phyloP scores from a whole-genome alignment of 2,113 vertebrate genomes.

The Pseudopipra pipra region DNA sequence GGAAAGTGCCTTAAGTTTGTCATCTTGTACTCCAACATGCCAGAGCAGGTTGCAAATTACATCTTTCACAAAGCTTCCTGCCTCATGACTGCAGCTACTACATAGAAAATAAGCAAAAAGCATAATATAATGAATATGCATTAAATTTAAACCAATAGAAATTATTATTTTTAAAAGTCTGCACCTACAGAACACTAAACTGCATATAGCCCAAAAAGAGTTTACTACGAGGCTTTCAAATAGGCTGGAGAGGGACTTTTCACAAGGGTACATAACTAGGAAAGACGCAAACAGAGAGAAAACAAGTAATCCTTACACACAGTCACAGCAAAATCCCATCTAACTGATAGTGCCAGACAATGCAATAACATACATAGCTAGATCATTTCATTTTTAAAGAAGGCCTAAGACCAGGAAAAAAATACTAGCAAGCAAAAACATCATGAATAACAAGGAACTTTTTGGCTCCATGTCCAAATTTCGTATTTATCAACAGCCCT shows the following conservation, averaged over 20 bases:
- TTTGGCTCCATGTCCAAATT: not conserved
- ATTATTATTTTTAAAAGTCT: not conserved
- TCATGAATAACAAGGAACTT: not conserved
- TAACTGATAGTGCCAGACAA: not conserved
- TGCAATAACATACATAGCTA: not conserved
- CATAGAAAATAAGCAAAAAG: not conserved
- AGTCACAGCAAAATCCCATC: not conserved
- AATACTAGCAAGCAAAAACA: not conserved
- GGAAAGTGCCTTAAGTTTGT: not conserved
- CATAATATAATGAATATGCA: not conserved
- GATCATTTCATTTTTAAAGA: not conserved
- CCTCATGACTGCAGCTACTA: not conserved
- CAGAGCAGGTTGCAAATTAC: not conserved
- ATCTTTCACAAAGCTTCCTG: not conserved
- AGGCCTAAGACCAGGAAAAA: not conserved
- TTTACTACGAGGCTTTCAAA: not conserved
- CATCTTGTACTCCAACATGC: not conserved
- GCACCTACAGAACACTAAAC: not conserved
- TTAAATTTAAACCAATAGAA: not conserved
- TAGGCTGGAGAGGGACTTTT: not conserved
- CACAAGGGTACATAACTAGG: not conserved
- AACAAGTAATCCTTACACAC: not conserved
- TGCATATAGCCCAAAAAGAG: not conserved
- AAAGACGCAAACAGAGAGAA: not conserved
- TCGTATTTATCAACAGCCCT: not conserved